phyloP scores from a whole-genome alignment of 1,140 invertebrate species.

The Euwallacea fornicatus region DNA sequence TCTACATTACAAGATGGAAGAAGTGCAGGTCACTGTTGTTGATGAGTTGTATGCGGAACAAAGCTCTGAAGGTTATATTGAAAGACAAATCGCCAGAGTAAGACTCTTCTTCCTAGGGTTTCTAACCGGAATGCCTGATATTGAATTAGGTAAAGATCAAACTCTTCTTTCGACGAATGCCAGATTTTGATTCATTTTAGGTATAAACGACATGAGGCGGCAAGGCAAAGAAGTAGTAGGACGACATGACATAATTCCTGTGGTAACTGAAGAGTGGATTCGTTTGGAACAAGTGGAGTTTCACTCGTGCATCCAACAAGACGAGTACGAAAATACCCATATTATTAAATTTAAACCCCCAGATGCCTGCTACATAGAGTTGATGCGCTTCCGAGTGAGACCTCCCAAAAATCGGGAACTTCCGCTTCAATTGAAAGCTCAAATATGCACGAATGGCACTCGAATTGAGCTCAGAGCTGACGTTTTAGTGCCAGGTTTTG shows the following conservation, averaged over 20 bases:
- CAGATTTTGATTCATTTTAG: slow-evolving; percentile 51
- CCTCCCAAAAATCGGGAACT: slow-evolving; percentile 96
- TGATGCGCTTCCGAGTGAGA: slow-evolving; percentile 94
- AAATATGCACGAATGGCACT: slow-evolving; percentile 82
- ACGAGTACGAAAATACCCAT: slow-evolving; percentile 87
- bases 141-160: slow-evolving; percentile 68
- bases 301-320: slow-evolving; percentile 89
- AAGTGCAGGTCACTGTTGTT: slow-evolving; percentile 93
- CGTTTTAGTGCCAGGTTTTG: slow-evolving; percentile 94
- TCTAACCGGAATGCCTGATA: slow-evolving; percentile 87
- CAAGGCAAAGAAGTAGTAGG: slow-evolving; percentile 99
- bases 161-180: neutral
- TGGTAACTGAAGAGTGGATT: slow-evolving; percentile 99
- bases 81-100: slow-evolving; percentile 92
- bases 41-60: slow-evolving; percentile 97
- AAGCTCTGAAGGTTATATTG: slow-evolving; percentile 77
- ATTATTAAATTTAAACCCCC: slow-evolving; percentile 97
- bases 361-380: slow-evolving; percentile 97
- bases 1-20: slow-evolving; percentile 96
- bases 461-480: slow-evolving; percentile 93
- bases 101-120: slow-evolving; percentile 95
- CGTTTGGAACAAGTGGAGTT: slow-evolving; percentile 92
- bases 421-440: slow-evolving; percentile 90
- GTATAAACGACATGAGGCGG: slow-evolving; percentile 93
- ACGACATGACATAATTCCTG: slow-evolving; percentile 97